Conservation (phyloP, 2,113 vertebrate genomes). For the Amazona guildingii region DNA sequence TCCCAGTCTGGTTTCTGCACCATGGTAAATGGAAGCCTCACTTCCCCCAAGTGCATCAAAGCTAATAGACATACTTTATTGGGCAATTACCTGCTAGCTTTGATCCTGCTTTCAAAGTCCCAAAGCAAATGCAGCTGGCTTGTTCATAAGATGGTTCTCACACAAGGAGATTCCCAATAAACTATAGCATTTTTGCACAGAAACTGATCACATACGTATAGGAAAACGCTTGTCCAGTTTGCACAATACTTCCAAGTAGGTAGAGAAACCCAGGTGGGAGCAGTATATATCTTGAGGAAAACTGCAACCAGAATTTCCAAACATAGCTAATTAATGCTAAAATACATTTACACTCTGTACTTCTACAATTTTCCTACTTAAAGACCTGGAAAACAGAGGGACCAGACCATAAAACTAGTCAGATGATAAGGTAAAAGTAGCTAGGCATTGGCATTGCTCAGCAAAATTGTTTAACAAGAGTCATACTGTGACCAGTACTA, state of each 20-base stretch:
- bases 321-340: not conserved
- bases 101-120: slow-evolving; percentile 3
- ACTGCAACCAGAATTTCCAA: not conserved
- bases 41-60: not conserved
- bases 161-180: not conserved
- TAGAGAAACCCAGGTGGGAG: not conserved
- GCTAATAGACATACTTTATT: not conserved
- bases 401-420: not conserved
- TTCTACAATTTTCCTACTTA: not conserved
- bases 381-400: not conserved
- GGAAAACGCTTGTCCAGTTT: not conserved
- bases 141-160: not conserved
- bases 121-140: not conserved
- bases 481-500: not conserved
- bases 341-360: not conserved
- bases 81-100: not conserved
- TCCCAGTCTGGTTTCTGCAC: not conserved
- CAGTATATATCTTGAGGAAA: not conserved
- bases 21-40: not conserved
- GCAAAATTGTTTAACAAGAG: not conserved
- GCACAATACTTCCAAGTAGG: not conserved
- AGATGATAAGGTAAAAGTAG: not conserved
- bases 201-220: not conserved
- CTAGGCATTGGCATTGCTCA: not conserved
- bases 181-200: not conserved